Percentiles rank a stretch among this genome's conserved stretches.
phyloP scores from a whole-genome alignment of 2,797 vertebrate species.

The Lagocephalus sceleratus region DNA sequence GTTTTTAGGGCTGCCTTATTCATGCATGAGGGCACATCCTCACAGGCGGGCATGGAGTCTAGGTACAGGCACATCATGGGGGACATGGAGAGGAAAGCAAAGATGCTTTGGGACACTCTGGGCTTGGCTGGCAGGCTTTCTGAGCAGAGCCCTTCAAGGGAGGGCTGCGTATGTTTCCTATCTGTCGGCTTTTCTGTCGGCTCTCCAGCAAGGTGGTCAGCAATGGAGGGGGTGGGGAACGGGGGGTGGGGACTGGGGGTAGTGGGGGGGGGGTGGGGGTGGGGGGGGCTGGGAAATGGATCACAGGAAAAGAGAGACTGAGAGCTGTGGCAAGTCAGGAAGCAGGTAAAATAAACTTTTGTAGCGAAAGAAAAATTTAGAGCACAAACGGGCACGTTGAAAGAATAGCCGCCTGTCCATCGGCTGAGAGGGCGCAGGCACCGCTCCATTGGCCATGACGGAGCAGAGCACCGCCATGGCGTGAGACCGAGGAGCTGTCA shows the following conservation, averaged over 20 bases:
- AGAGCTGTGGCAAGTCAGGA: constrained; percentile 30
- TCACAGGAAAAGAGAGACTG: constrained; percentile 35
- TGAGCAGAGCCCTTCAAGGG: constrained; percentile 53
- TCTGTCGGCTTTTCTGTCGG: constrained; percentile 34
- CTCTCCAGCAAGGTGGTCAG: constrained; percentile 48
- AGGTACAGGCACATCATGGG: constrained; percentile 33
- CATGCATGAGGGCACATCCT: constrained; percentile 27
- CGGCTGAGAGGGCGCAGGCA: constrained; percentile 57
- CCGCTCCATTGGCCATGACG: constrained; percentile 74
- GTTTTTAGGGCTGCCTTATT: constrained; percentile 29
- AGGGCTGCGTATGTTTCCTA: constrained; percentile 39
- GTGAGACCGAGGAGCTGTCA: constrained; percentile 71
- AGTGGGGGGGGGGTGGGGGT: too few relatives aligned
- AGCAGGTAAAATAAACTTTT: constrained; percentile 57
- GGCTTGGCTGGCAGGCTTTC: constrained; percentile 58
- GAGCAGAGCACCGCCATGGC: constrained; percentile 63
- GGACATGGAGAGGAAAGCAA: constrained; percentile 27
- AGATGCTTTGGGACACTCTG: constrained; percentile 41
- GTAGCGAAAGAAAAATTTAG: constrained; percentile 28
- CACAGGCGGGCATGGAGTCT: constrained; percentile 24
- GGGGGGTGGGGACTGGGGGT: too few relatives aligned
- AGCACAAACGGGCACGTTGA: constrained; percentile 10
- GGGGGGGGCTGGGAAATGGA: constrained; percentile 41
- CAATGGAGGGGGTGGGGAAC: constrained; percentile 28
- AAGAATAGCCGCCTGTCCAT: constrained; percentile 60